phyloP scores from a whole-genome alignment of 2,888 invertebrate genomes.

The Acronicta psi region DNA sequence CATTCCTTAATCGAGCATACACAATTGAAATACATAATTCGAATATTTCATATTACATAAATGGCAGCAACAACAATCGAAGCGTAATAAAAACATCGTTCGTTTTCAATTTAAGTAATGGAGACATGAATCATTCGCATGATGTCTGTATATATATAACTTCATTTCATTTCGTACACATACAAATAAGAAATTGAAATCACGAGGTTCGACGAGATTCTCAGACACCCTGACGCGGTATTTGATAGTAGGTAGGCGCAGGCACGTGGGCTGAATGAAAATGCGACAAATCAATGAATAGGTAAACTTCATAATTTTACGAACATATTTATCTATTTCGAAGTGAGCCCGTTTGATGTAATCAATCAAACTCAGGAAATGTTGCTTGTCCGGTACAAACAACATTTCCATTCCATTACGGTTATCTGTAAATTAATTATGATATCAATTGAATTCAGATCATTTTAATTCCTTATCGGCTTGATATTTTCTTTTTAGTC shows the following conservation, averaged over 20 bases:
- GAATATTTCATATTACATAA: conserved; percentile 17
- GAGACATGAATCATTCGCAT: conserved; percentile 49
- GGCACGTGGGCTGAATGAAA: conserved; percentile 47
- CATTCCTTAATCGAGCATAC: conserved; percentile 22
- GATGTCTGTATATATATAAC: conserved; percentile 20
- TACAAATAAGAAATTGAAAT: conserved; percentile 51
- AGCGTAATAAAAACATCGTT: conserved; percentile 40
- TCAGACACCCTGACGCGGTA: conserved; percentile 56
- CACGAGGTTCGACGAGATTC: conserved; percentile 51
- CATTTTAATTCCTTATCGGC: conserved; percentile 31
- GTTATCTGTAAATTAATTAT: conserved; percentile 43
- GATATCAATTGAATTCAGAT: conserved; percentile 29
- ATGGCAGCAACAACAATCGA: conserved; percentile 36
- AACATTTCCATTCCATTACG: conserved; percentile 3
- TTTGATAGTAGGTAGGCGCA: conserved; percentile 40
- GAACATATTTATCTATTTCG: conserved; percentile 39
- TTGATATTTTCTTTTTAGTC: conserved; percentile 15
- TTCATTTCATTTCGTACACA: conserved; percentile 37
- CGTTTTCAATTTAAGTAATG: conserved; percentile 39
- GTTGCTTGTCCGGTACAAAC: conserved; percentile 6
- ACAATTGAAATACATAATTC: conserved; percentile 38
- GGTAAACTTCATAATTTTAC: conserved; percentile 55
- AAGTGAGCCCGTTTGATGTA: conserved; percentile 25
- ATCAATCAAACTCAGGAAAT: conserved; percentile 42
- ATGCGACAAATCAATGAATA: conserved; percentile 47